phyloP scores from a whole-genome alignment of 2,113 vertebrate species.

The Ctenodactylus gundi region DNA sequence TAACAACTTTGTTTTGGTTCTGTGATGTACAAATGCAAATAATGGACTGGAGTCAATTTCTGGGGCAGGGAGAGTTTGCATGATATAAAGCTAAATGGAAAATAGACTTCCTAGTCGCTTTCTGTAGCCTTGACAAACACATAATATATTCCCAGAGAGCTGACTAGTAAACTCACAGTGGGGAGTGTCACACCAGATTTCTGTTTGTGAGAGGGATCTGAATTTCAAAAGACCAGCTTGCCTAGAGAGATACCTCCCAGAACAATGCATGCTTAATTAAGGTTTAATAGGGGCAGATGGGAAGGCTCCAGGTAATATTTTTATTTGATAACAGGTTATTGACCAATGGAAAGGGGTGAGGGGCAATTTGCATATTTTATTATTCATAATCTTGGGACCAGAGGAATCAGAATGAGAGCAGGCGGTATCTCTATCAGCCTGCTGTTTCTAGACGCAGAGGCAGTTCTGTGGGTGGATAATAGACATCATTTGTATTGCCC shows the following conservation, averaged over 20 bases:
- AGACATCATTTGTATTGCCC: background rate
- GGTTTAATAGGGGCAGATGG: background rate
- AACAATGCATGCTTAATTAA: conserved; percentile 56
- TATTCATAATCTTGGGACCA: conserved; percentile 61
- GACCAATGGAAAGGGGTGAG: background rate
- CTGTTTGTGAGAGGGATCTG: conserved; percentile 24
- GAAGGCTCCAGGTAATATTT: conserved; percentile 38
- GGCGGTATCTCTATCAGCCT: background rate
- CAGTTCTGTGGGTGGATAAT: conserved; percentile 11
- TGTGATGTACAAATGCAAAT: conserved; percentile 51
- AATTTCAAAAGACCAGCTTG: conserved; percentile 56
- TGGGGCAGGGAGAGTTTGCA: background rate
- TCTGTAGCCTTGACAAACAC: conserved; percentile 49
- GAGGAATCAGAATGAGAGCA: conserved; percentile 7
- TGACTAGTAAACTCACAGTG: background rate
- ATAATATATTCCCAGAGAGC: conserved; percentile 14
- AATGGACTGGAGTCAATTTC: conserved; percentile 29
- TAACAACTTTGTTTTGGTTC: conserved; percentile 16
- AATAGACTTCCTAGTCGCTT: background rate
- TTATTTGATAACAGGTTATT: conserved; percentile 58
- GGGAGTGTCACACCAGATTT: background rate
- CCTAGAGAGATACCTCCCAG: conserved; percentile 13
- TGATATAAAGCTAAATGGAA: background rate
- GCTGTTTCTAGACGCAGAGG: conserved; percentile 17
- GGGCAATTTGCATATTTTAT: conserved; percentile 58